These are phyloP conservation scores for Parazoanthus darwini DNA, from an alignment of 92 coral and sea anemone genomes.

Conservation along the genomic window DNA sequence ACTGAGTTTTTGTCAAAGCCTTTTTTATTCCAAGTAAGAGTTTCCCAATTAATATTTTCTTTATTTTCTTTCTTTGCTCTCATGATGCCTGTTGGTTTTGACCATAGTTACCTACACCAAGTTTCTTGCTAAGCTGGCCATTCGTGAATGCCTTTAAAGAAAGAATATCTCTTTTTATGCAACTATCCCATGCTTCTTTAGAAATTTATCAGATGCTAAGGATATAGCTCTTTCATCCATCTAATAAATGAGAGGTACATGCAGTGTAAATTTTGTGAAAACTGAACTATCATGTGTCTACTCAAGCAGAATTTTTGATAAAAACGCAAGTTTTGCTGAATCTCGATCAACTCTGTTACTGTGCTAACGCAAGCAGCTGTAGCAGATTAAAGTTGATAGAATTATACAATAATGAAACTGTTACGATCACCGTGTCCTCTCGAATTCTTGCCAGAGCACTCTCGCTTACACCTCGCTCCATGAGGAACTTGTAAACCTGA, in stretches of 20 bases:
- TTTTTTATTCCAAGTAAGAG: conserved; percentile 7
- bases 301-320: too few species aligned
- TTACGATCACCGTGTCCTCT: conserved; percentile 41
- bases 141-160: background rate
- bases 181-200: conserved; percentile 36
- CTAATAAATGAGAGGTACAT: background rate
- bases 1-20: background rate
- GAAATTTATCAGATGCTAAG: conserved; percentile 34
- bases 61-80: background rate
- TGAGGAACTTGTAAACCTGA: conserved; percentile 41
- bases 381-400: too few species aligned
- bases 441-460: background rate
- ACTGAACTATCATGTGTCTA: too few species aligned
- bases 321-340: too few species aligned
- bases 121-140: conserved; percentile 31
- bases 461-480: conserved; percentile 6
- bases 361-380: too few species aligned
- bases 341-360: too few species aligned
- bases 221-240: conserved; percentile 48
- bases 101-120: background rate
- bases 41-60: conserved; percentile 16
- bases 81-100: conserved; percentile 23
- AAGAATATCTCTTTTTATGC: conserved; percentile 44
- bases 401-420: background rate
- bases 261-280: background rate